Conservation (phyloP, 2,888 invertebrate genomes). For the Lamellibrachia satsuma region DNA sequence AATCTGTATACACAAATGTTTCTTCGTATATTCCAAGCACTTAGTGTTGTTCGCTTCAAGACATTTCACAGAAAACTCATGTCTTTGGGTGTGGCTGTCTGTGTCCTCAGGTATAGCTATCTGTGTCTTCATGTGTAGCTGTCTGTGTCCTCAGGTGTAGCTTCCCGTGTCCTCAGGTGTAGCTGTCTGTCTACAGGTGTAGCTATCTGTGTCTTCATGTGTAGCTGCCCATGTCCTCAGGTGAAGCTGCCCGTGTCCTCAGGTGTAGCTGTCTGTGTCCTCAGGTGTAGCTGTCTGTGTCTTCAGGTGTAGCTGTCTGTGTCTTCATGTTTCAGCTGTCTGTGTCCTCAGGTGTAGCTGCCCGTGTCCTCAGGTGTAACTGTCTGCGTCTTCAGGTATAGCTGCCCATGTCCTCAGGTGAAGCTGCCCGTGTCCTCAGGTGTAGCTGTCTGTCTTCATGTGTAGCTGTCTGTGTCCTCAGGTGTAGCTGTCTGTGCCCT, state of each 20-base stretch:
- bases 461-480: not conserved
- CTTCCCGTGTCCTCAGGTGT: too few relatives aligned
- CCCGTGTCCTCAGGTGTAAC: not conserved
- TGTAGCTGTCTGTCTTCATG: not conserved
- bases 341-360: not conserved
- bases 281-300: too few relatives aligned
- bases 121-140: too few relatives aligned
- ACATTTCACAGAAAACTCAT: not conserved
- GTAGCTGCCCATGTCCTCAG: too few relatives aligned
- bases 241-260: too few relatives aligned
- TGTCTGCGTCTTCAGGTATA: not conserved
- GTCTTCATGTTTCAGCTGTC: too few relatives aligned
- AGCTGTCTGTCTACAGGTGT: not conserved
- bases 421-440: not conserved
- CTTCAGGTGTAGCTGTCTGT: not conserved
- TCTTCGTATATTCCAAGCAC: not conserved
- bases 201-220: not conserved
- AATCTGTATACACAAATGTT: not conserved
- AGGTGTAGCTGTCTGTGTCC: not conserved
- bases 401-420: not conserved
- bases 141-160: too few relatives aligned
- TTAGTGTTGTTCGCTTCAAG: not conserved
- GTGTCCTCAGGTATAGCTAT: not conserved
- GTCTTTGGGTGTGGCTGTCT: not conserved
- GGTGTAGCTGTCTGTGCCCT: not conserved